Base-by-base conservation (phyloP, 2,113 vertebrate species). In the Sinocyclocheilus grahami region DNA sequence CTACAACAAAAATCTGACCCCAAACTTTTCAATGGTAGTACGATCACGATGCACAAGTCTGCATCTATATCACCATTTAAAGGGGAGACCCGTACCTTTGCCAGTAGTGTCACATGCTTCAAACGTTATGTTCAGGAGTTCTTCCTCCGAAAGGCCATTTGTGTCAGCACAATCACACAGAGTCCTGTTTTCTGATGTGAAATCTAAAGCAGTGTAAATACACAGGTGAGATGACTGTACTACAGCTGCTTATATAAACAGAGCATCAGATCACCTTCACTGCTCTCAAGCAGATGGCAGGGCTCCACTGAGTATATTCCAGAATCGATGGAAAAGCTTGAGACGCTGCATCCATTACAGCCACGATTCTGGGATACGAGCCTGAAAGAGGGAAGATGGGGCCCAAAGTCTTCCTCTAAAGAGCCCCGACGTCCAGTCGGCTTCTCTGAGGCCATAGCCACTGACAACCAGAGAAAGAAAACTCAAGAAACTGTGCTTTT, bases 81-180 rank as follows among this genome's bases (percentile, higher is more conserved):
- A 67, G 46, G 18, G 58, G 1, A 27, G 10, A 22, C 8, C 30
- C 53, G 14, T 89, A 95, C 95, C 94, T 94, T 90, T 89, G 78
- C 78, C 92, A 58, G 88, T 82, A 30, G 88, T 85, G 11, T 92
- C 92, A 85, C 94, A 95, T 0, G 92, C 79, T 67, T 94, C 90
- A 88, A 95, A 95, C 87, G 94, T 93, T 22, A 95, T 92, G 74
- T 95, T 93, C 48, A 95, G 90, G 46, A 95, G 92, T 80, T 95
- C 93, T 86, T 93, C 91, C 87, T 95, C 94, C 27, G 95, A 94
- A 82, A 94, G 94, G 84, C 90, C 90, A 37, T 90, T 88, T 16
- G 85, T 86, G 65, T 92, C 87, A 33, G 76, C 87, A 16, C 91
- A 89, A 18, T 93, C 90, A 22, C 74, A 87, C 51, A 85, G 30